phyloP scores from a whole-genome alignment of 2,888 invertebrate species.

The Balanococcus diminutus region DNA sequence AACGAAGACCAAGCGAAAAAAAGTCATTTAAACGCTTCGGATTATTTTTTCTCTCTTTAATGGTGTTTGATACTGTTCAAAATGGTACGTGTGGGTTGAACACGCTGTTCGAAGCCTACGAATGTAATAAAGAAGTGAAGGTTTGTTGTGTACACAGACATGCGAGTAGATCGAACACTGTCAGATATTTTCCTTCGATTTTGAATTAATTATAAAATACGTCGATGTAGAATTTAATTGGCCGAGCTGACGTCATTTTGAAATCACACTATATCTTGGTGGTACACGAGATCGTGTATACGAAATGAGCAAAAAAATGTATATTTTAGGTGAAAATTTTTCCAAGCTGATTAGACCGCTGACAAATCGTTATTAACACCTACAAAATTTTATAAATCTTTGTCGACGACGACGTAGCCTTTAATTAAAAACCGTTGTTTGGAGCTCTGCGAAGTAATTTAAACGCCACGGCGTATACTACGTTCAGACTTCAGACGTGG shows the following conservation, averaged over 20 bases:
- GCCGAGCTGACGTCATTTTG: neutral
- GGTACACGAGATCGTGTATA: neutral
- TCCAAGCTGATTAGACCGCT: neutral
- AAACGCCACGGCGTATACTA: neutral
- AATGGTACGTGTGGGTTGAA: conserved; percentile 31
- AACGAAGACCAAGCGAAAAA: neutral
- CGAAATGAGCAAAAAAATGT: neutral
- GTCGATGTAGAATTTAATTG: neutral
- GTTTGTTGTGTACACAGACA: neutral
- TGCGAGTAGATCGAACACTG: neutral
- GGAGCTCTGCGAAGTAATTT: neutral
- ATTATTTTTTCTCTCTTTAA: neutral
- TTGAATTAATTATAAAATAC: neutral
- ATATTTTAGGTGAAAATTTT: neutral
- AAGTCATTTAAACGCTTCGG: neutral
- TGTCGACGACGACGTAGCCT: neutral
- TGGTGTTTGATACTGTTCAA: conserved; percentile 21
- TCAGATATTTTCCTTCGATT: neutral
- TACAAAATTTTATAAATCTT: neutral
- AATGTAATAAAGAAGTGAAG: conserved; percentile 18
- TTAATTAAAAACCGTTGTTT: neutral
- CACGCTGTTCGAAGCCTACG: conserved; percentile 32
- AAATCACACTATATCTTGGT: neutral
- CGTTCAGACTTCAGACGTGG: neutral
- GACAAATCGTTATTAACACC: neutral